These are phyloP conservation scores for Drosophila kuntzei DNA, from an alignment of 2,888 invertebrate genomes.

Conservation along the genomic window DNA sequence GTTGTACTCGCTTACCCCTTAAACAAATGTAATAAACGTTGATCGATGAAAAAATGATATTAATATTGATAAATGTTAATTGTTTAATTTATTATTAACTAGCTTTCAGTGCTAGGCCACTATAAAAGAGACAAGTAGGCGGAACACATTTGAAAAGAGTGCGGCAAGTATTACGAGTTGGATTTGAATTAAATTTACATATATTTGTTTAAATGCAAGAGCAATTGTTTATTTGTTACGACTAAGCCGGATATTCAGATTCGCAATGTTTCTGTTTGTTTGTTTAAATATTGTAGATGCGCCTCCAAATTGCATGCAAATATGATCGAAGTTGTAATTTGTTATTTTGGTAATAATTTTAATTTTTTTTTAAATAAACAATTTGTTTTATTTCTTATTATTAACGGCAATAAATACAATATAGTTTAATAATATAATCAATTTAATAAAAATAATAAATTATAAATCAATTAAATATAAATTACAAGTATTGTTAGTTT, in stretches of 20 bases:
- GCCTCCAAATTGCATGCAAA: background rate
- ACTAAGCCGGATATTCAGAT: background rate
- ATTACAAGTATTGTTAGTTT: no score
- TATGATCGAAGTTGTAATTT: background rate
- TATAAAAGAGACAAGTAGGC: slow-evolving; percentile 20
- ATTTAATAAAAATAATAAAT: no score
- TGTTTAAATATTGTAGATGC: slow-evolving; percentile 10
- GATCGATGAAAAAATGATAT: background rate
- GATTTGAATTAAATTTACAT: slow-evolving; percentile 48
- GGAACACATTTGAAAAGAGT: slow-evolving; percentile 10
- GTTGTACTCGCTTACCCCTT: background rate
- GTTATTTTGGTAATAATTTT: no score
- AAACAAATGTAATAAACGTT: background rate
- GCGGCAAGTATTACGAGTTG: slow-evolving; percentile 28
- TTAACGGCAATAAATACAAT: no score
- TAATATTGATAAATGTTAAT: slow-evolving; percentile 42
- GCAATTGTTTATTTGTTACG: slow-evolving; percentile 29
- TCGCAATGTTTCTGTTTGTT: slow-evolving; percentile 21
- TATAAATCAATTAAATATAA: no score
- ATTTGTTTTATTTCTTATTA: no score
- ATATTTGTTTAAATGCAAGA: slow-evolving; percentile 7
- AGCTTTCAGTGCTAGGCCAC: slow-evolving; percentile 61
- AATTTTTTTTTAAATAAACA: no score
- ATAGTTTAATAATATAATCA: no score
- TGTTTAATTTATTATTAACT: slow-evolving; percentile 39